These are phyloP conservation scores for Papilio gigon DNA, from an alignment of 2,888 invertebrate genomes.

Conservation along the genomic window DNA sequence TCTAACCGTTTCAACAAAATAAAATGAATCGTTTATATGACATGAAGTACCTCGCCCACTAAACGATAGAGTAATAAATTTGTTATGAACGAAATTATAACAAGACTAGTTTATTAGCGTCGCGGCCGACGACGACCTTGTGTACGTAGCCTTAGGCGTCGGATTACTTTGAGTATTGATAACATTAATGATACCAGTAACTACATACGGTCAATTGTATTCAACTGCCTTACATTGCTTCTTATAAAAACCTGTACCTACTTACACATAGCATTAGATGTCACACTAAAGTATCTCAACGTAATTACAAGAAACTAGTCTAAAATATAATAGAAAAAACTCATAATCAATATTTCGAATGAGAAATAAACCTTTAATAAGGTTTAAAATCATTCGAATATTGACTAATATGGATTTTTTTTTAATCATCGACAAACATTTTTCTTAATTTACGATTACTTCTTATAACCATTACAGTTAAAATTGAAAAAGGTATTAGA, in stretches of 20 bases:
- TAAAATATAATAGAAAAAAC: too few relatives aligned
- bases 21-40: constrained; percentile 3
- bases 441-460: too few relatives aligned
- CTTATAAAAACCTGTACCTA: not conserved
- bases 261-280: not conserved
- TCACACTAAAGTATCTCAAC: not conserved
- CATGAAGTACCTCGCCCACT: not conserved
- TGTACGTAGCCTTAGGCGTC: constrained; percentile 38
- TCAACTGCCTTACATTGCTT: constrained; percentile 18
- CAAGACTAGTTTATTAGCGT: constrained; percentile 49
- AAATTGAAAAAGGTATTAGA: too few relatives aligned
- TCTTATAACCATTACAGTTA: too few relatives aligned
- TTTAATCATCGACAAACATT: too few relatives aligned
- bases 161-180: constrained; percentile 36
- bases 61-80: constrained; percentile 46
- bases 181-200: constrained; percentile 29
- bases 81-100: constrained; percentile 63
- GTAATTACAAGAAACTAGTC: not conserved
- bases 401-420: too few relatives aligned
- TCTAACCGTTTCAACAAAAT: not conserved
- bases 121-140: constrained; percentile 38
- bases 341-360: too few relatives aligned
- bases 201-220: constrained; percentile 31
- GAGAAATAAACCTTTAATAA: too few relatives aligned
- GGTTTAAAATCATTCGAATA: too few relatives aligned